These are phyloP conservation scores for Passer domesticus DNA, from an alignment of 2,113 vertebrate species.

Conservation along the genomic window DNA sequence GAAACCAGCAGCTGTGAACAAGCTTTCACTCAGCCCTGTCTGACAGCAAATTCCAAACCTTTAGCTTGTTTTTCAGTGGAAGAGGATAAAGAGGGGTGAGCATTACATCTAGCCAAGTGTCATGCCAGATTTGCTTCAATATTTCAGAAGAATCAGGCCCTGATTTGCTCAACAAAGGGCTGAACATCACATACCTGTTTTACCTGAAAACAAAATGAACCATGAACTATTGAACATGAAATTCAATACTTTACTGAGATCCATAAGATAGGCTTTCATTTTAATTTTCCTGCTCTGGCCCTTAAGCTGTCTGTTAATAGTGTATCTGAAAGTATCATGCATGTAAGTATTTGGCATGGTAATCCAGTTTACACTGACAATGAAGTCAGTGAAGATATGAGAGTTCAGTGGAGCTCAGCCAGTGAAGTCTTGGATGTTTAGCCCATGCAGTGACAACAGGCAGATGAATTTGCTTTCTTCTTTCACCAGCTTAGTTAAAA, in stretches of 20 bases:
- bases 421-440: background rate
- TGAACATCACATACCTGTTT: background rate
- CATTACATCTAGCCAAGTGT: background rate
- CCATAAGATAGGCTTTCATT: background rate
- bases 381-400: background rate
- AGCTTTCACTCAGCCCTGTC: background rate
- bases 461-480: background rate
- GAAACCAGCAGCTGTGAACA: background rate
- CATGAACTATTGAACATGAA: background rate
- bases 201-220: background rate
- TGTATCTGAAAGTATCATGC: background rate
- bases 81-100: background rate
- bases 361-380: background rate
- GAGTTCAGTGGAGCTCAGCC: background rate
- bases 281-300: background rate
- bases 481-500: background rate
- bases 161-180: background rate
- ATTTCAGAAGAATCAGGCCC: background rate
- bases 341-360: background rate
- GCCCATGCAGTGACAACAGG: fast-evolving
- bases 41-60: background rate
- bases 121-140: background rate
- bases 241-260: background rate
- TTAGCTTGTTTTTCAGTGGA: background rate
- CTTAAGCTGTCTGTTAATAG: background rate